These are phyloP conservation scores for Rhyacophila evoluta DNA, from an alignment of 2,888 invertebrate genomes.

Conservation along the genomic window DNA sequence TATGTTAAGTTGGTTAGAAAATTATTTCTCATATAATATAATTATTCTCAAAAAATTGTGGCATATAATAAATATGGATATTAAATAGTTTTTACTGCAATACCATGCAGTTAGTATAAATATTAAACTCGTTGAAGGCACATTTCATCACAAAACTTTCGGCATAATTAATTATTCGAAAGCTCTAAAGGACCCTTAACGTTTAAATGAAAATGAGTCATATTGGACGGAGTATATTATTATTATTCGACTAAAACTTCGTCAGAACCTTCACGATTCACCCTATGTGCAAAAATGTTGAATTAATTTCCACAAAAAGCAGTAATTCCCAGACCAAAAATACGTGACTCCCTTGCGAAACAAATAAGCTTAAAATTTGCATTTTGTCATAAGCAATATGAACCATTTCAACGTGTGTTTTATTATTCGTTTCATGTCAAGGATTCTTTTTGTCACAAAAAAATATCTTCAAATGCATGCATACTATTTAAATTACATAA, in stretches of 20 bases:
- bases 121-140: too few relatives aligned
- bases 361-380: conserved; percentile 9
- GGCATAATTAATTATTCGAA: neutral
- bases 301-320: conserved; percentile 2
- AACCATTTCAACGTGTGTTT: neutral
- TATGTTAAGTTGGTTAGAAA: too few relatives aligned
- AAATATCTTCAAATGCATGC: too few relatives aligned
- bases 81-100: too few relatives aligned
- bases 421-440: neutral
- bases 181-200: neutral
- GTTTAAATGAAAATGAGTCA: neutral
- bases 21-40: too few relatives aligned
- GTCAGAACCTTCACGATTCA: neutral
- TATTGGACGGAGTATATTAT: neutral
- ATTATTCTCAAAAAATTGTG: too few relatives aligned
- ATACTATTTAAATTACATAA: too few relatives aligned
- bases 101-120: too few relatives aligned
- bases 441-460: neutral
- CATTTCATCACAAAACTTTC: neutral
- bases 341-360: neutral
- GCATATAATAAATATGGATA: too few relatives aligned
- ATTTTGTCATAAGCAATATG: neutral
- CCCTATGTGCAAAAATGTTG: neutral
- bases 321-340: neutral
- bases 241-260: neutral